These are phyloP conservation scores for Lysandra coridon DNA, from an alignment of 2,888 invertebrate genomes.

Conservation along the genomic window DNA sequence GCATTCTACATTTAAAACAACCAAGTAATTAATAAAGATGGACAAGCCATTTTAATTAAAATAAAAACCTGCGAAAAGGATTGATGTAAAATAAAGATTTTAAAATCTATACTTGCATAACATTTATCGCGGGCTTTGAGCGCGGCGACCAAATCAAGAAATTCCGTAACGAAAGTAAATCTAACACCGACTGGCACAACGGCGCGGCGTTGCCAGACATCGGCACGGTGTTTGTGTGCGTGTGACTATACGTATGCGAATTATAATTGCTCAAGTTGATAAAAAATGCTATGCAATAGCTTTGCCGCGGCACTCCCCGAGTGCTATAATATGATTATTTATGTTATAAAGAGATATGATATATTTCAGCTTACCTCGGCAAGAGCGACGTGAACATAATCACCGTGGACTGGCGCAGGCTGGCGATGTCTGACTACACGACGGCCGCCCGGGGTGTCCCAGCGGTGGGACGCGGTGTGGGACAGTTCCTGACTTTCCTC, in stretches of 20 bases:
- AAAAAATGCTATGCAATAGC: too few relatives aligned
- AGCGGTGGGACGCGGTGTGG: slow-evolving; percentile 52
- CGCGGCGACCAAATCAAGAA: too few relatives aligned
- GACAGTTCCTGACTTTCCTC: slow-evolving; percentile 47
- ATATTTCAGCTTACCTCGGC: slow-evolving; percentile 28
- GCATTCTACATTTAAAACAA: not conserved
- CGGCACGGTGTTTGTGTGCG: too few relatives aligned
- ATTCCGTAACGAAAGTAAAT: too few relatives aligned
- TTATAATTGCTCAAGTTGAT: too few relatives aligned
- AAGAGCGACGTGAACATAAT: slow-evolving; percentile 54
- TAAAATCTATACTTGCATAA: too few relatives aligned
- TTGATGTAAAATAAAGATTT: not conserved
- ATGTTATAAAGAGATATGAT: not conserved
- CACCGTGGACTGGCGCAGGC: slow-evolving; percentile 54
- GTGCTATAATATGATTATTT: not conserved
- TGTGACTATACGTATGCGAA: too few relatives aligned
- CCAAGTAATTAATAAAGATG: not conserved
- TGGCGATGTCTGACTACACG: slow-evolving; percentile 50
- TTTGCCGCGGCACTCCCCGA: too few relatives aligned
- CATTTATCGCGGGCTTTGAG: too few relatives aligned
- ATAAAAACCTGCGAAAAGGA: not conserved
- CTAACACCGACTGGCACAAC: too few relatives aligned
- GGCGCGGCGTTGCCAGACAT: too few relatives aligned
- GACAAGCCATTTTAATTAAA: not conserved
- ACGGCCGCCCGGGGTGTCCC: slow-evolving; percentile 53